phyloP scores from a whole-genome alignment of 2,888 invertebrate species.

The Lapara coniferarum region DNA sequence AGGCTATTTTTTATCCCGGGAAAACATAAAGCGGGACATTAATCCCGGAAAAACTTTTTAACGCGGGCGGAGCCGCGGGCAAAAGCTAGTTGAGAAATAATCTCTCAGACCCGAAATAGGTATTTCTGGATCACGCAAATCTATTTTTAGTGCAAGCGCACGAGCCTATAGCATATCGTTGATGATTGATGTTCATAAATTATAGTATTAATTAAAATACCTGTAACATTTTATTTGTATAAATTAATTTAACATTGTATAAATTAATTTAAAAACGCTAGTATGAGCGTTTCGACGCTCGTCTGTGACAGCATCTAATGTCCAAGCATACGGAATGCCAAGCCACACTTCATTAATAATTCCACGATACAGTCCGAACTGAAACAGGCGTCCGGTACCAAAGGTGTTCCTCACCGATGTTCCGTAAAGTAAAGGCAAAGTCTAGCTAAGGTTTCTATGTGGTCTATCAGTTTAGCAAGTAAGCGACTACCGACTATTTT shows the following conservation, averaged over 20 bases:
- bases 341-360: conserved; percentile 57
- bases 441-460: background rate
- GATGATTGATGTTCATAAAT: no score
- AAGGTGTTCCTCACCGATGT: background rate
- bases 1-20: no score
- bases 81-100: no score
- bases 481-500: no score
- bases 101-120: no score
- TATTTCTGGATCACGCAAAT: no score
- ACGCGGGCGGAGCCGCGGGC: no score
- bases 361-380: conserved; percentile 42
- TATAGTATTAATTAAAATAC: no score
- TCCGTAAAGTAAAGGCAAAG: background rate
- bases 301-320: conserved; percentile 34
- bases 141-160: no score
- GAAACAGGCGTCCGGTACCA: conserved; percentile 5
- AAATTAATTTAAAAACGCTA: background rate
- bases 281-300: conserved; percentile 29
- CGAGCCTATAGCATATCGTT: no score
- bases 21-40: no score
- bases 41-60: no score
- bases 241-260: background rate
- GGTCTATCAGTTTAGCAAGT: background rate
- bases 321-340: conserved; percentile 42
- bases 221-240: background rate